These are phyloP conservation scores for Larimichthys polyactis DNA, from an alignment of 2,113 vertebrate genomes.

Conservation along the genomic window DNA sequence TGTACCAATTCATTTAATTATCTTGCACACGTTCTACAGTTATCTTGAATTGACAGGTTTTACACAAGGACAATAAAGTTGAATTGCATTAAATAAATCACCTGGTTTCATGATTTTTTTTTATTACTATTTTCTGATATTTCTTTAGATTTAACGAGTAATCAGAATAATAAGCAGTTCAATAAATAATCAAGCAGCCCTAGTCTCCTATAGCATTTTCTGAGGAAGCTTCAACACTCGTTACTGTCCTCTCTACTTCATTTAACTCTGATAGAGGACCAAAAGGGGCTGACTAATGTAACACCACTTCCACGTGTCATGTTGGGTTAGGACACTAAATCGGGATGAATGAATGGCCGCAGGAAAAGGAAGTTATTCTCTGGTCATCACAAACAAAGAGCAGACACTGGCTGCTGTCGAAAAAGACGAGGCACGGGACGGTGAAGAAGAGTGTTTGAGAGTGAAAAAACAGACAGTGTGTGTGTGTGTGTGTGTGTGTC, in stretches of 20 bases:
- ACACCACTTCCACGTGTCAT: conserved; percentile 53
- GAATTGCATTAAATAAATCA: not conserved
- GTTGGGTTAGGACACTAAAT: conserved; percentile 48
- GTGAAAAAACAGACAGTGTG: not conserved
- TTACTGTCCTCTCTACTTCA: conserved; percentile 11
- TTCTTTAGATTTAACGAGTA: not conserved
- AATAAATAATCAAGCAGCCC: not conserved
- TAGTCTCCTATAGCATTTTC: not conserved
- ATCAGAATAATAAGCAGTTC: not conserved
- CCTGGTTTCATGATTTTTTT: not conserved
- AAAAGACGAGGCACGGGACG: conserved; percentile 45
- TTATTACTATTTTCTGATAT: not conserved
- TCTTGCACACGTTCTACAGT: not conserved
- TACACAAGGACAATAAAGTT: too few species aligned
- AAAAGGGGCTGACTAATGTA: conserved; percentile 40
- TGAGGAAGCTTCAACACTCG: not conserved
- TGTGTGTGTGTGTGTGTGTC: too few species aligned
- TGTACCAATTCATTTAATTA: too few species aligned
- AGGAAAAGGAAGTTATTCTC: conserved; percentile 60
- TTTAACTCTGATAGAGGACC: conserved; percentile 15
- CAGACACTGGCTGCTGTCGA: conserved; percentile 43
- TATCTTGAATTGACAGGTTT: not conserved
- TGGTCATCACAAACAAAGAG: conserved; percentile 49
- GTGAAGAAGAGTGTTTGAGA: conserved; percentile 29
- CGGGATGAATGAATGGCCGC: conserved; percentile 56